Evolutionary conservation across 64 coral and sea anemone species (phyloP).

Genomic region (Anthopleura sola): DNA sequence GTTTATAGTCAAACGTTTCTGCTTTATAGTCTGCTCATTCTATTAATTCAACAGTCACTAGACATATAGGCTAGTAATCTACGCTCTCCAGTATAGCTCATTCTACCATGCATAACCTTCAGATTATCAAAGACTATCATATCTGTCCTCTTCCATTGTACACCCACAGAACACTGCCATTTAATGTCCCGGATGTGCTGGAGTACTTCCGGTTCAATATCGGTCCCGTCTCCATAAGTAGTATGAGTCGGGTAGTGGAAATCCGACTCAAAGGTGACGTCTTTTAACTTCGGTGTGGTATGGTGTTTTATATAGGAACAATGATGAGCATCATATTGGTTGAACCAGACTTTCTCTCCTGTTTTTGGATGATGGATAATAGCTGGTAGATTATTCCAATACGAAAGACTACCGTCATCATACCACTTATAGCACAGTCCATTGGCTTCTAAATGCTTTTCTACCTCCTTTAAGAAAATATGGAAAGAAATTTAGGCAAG

Average conservation of each 20-base stretch:
- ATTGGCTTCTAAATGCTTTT: neutral
- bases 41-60: neutral
- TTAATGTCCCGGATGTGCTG: conserved; percentile 27
- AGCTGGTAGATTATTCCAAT: conserved; percentile 10
- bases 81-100: conserved; percentile 37
- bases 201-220: conserved; percentile 17
- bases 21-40: too few species aligned
- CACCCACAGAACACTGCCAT: conserved; percentile 28
- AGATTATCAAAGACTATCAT: conserved; percentile 17
- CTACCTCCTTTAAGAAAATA: conserved; percentile 27
- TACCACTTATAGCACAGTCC: conserved; percentile 29
- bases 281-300: neutral
- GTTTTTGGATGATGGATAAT: conserved; percentile 9
- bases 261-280: neutral
- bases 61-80: conserved; percentile 7
- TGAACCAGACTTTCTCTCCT: conserved; percentile 46
- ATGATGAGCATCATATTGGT: conserved; percentile 12
- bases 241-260: conserved; percentile 14
- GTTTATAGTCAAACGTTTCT: too few species aligned
- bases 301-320: conserved; percentile 4
- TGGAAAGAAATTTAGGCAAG: neutral
- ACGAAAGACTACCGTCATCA: neutral
- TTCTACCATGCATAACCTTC: conserved; percentile 35
- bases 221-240: conserved; percentile 33
- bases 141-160: conserved; percentile 1